Evolutionary conservation across 2,888 invertebrate genomes (phyloP), one percentile per base, ranked within the genome.

Genomic region (Tachina lurida): DNA sequence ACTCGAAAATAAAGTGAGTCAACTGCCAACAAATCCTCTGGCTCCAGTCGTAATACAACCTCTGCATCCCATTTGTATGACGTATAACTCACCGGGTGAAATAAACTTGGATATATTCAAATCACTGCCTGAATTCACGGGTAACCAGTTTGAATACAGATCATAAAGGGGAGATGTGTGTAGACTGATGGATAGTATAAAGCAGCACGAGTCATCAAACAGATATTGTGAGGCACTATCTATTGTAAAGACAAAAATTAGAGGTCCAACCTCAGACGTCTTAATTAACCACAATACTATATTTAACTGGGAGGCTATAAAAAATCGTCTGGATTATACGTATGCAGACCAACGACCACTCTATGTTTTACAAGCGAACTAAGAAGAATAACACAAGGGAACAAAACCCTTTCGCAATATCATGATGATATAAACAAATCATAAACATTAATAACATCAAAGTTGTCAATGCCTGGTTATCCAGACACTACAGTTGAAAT

Each of bases 381-480:
- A n/a, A n/a, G n/a, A n/a, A n/a, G n/a, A n/a, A n/a, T n/a, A n/a
- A n/a, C n/a, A n/a, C n/a, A n/a, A n/a, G n/a, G n/a, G n/a, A n/a
- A n/a, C n/a, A n/a, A n/a, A n/a, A n/a, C n/a, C 43, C 43, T 63
- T 12, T 47, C 47, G 22, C 65, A 65, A 47, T 65, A 65, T 47
- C 65, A 62, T 62, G 41, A 62, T 43, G 41, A 62, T 12, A 17
- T 62, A 41, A 62, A 41, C 62, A 39, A n/a, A 41, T 62, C 62
- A 3, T 43, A 43, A n/a, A 60, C 39, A 31, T 39, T 60, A 31
- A 60, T 60, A 31, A 60, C 60, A 39, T 60, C 60, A 19, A 54
- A 54, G 17, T 17, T 54, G n/a, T 54, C 12, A 10, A 58, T 58
- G 58, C 31, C 58, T 12, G 62, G 62, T 43, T 43, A 62, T 62